Base-by-base conservation (phyloP, 2,888 invertebrate species). In the Pogonocherus hispidulus region DNA sequence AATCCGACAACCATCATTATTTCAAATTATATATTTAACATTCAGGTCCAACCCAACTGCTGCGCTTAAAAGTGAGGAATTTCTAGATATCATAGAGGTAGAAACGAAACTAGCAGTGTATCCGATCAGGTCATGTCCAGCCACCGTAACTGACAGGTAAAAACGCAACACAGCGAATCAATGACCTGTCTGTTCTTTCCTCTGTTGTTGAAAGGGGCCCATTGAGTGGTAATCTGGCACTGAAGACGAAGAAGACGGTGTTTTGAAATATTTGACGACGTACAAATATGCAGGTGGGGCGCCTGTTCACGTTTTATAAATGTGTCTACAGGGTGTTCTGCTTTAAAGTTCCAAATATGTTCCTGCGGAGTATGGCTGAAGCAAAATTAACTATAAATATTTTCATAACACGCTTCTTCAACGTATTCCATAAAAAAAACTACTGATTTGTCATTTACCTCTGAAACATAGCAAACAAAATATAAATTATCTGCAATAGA, bases 131-230 rank as follows among this genome's bases (percentile, higher is more conserved):
- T 41, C 56, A 41, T 56, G 32, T 35, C 14, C 56, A 41, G 20
- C 41, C 37, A 56, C 56, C 56, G 44, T 56, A 41, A 56, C 56
- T 41, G 56, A 56, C 55, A 55, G 56, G 41, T 44, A 56, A 41
- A 37, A 56, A 56, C 23, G 35, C 56, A 41, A 56, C 56, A 11
- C 19, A 6, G 4, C 18, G 22, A 56, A 22, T 23, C 51, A 51
- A 51, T 51, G 51, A 51, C 51, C 51, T 51, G 51, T 27, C 51
- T 27, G 19, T 51, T 27, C 51, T 23, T 51, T 51, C 51, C 51
- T 47, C 19, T 51, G 27, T 41, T 41, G 27, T 41, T 41, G 27
- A 51, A 14, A 16, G 51, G 27, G 51, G 6, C 16, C 27, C 14
- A 51, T 16, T 27, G 49, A 3, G 9, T 37, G 41, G 32, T 32